phyloP scores from a whole-genome alignment of 1,140 invertebrate genomes.

The Pogonomyrmex barbatus region DNA sequence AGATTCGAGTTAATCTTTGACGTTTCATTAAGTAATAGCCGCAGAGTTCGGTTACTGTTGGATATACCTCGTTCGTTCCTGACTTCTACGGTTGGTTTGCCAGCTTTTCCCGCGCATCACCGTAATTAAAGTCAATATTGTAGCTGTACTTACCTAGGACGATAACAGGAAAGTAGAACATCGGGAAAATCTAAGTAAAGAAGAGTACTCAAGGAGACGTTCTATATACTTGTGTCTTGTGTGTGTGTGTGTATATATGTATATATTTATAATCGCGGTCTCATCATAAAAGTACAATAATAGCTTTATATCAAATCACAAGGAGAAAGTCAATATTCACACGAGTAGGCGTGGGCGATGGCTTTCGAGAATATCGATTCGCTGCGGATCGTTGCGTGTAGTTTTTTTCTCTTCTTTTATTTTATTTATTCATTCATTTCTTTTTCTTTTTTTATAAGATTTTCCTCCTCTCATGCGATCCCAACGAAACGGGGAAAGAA shows the following conservation, averaged over 20 bases:
- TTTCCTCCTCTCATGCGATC: constrained; percentile 46
- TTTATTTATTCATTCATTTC: constrained; percentile 39
- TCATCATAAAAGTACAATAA: constrained; percentile 86
- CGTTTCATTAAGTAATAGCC: constrained; percentile 66
- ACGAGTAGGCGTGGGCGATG: constrained; percentile 79
- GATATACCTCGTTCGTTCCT: constrained; percentile 40
- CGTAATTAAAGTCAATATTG: constrained; percentile 56
- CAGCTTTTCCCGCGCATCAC: constrained; percentile 21
- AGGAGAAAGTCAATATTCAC: constrained; percentile 84
- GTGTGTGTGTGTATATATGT: constrained; percentile 78
- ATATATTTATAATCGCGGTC: constrained; percentile 84
- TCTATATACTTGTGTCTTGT: constrained; percentile 32
- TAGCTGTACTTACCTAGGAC: constrained; percentile 63
- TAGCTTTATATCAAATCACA: constrained; percentile 85
- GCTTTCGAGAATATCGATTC: constrained; percentile 78
- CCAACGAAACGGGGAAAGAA: constrained; percentile 48
- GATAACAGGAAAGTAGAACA: constrained; percentile 13
- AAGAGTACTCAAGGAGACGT: background rate
- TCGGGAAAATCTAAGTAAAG: constrained; percentile 9
- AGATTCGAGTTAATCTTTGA: constrained; percentile 39
- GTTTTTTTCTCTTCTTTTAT: constrained; percentile 27
- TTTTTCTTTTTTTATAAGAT: constrained; percentile 51
- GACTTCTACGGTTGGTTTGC: constrained; percentile 35
- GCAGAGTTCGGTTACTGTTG: constrained; percentile 18
- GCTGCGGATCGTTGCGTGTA: constrained; percentile 64